These are phyloP conservation scores for Bucorvus abyssinicus DNA, from an alignment of 2,797 vertebrate genomes.

Conservation along the genomic window DNA sequence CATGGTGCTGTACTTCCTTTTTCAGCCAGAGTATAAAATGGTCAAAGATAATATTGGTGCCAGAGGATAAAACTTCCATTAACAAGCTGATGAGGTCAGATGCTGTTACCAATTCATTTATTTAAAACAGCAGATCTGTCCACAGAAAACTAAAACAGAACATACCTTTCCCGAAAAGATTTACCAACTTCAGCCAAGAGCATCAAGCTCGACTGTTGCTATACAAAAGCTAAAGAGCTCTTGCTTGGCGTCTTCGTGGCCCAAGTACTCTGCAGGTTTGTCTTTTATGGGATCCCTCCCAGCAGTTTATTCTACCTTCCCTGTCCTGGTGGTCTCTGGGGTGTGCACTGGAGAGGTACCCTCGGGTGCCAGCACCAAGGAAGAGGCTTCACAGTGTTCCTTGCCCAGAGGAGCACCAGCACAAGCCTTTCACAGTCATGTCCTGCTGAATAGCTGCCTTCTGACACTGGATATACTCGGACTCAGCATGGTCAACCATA, in stretches of 20 bases:
- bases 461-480: background rate
- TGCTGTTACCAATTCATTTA: background rate
- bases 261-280: background rate
- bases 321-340: background rate
- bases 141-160: background rate
- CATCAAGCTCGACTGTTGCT: background rate
- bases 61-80: constrained; percentile 7
- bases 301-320: background rate
- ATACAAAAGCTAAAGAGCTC: background rate
- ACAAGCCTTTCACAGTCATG: background rate
- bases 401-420: background rate
- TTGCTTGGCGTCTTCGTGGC: background rate
- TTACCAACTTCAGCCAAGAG: background rate
- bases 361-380: background rate
- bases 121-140: background rate
- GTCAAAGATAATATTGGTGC: background rate
- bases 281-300: background rate
- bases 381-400: background rate
- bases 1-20: background rate
- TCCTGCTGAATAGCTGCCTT: background rate
- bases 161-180: background rate
- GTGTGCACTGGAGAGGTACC: background rate
- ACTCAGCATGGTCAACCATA: background rate
- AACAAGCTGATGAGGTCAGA: background rate
- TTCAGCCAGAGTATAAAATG: background rate